These are phyloP conservation scores for Dryobotodes eremita DNA, from an alignment of 2,888 invertebrate genomes.

Conservation along the genomic window DNA sequence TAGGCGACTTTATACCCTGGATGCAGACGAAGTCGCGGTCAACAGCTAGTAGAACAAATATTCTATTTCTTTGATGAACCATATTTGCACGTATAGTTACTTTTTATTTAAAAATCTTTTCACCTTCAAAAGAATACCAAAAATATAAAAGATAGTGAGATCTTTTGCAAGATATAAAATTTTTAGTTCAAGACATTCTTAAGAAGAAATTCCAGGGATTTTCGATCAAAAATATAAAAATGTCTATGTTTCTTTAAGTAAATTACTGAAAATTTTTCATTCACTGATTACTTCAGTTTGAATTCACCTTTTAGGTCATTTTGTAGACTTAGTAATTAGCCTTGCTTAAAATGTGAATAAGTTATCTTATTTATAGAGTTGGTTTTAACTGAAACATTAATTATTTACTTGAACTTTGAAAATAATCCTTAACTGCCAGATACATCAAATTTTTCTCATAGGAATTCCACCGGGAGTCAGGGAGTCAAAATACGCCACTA, in stretches of 20 bases:
- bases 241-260: slow-evolving; percentile 16
- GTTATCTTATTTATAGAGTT: not conserved
- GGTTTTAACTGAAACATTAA: too few relatives aligned
- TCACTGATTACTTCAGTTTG: slow-evolving; percentile 17
- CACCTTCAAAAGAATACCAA: slow-evolving; percentile 5
- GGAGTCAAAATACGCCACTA: not conserved
- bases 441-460: not conserved
- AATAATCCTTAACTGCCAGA: too few relatives aligned
- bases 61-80: not conserved
- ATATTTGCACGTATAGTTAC: not conserved
- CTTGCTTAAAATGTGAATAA: not conserved
- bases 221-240: slow-evolving; percentile 11
- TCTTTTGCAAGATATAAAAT: not conserved
- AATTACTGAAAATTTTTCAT: slow-evolving; percentile 15
- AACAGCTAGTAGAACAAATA: too few relatives aligned
- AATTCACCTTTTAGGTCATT: slow-evolving; percentile 17
- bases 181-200: slow-evolving; percentile 1
- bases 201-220: slow-evolving; percentile 5
- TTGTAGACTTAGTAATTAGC: not conserved
- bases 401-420: too few relatives aligned
- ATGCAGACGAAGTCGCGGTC: too few relatives aligned
- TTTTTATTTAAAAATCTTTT: not conserved
- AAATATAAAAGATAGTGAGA: not conserved
- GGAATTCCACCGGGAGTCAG: not conserved
- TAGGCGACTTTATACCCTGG: too few relatives aligned